Percentiles rank a stretch among this genome's conserved stretches.
phyloP scores from a whole-genome alignment of 1,140 invertebrate species.

The Charaxes varanes region DNA sequence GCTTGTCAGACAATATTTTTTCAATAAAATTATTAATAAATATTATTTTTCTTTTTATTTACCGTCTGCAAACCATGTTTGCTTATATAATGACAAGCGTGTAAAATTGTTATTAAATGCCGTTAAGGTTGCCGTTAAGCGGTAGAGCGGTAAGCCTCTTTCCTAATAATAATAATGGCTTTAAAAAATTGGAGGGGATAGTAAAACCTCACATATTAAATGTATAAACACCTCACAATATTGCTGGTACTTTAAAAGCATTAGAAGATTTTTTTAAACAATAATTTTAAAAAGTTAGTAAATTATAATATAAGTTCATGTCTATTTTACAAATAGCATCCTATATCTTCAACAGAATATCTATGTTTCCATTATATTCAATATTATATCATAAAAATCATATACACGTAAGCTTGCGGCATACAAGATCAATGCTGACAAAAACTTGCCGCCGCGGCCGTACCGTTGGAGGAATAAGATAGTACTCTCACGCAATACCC shows the following conservation, averaged over 20 bases:
- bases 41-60: neutral
- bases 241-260: too few species aligned
- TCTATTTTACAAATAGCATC: neutral
- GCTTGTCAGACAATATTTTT: neutral
- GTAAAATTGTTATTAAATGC: too few species aligned
- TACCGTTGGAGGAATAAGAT: constrained; percentile 38
- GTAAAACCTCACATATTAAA: too few species aligned
- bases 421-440: constrained; percentile 33
- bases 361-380: constrained; percentile 22
- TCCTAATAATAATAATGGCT: too few species aligned
- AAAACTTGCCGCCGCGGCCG: constrained; percentile 44
- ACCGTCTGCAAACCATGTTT: neutral
- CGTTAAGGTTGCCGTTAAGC: too few species aligned
- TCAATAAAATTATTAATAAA: neutral
- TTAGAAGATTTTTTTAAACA: too few species aligned
- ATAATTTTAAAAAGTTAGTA: too few species aligned
- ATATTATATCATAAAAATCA: constrained; percentile 65
- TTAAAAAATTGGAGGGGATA: too few species aligned
- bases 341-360: constrained; percentile 8
- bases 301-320: neutral
- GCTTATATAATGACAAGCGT: too few species aligned
- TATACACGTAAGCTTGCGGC: constrained; percentile 43
- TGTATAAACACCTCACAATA: too few species aligned
- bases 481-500: constrained; percentile 52
- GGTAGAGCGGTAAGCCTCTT: too few species aligned